Evolutionary conservation across 2,888 invertebrate genomes (phyloP), one percentile per base, ranked within the genome.

Genomic region (Morpho achilles): DNA sequence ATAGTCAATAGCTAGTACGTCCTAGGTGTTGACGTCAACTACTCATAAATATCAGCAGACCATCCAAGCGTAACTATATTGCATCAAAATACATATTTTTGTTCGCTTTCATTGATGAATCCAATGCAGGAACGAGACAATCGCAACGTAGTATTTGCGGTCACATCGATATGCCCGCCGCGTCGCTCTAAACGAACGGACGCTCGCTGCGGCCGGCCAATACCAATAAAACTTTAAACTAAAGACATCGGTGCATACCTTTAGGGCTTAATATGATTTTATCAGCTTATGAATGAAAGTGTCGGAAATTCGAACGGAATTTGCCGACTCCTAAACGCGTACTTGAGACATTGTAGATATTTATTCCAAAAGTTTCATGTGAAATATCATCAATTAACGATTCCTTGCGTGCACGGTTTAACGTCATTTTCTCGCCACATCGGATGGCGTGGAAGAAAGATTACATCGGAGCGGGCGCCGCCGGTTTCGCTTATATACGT

Each of bases 181-280:
- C 88, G 86, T 87, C 78, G 78, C 74, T 64, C 79, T 79, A 86
- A 88, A 88, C 87, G 85, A 87, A 87, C 89, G 88, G 89, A 89
- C 89, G 89, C 73, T 75, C 80, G 76, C 74, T 75, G 80, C 79
- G 74, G 73, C 75, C 73, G 72, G 70, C 80, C 86, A 86, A 85
- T 87, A 82, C 82, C 80, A 82, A 87, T 86, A 84, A 79, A 83
- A 82, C 77, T 73, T 76, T 72, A 71, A 71, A 75, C 72, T 71
- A 62, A 71, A 68, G 72, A 76, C 78, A 75, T 77, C 78, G 71
- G 73, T 69, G 73, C 76, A 75, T 76, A 72, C 74, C 77, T 74
- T 73, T 70, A 71, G 70, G 67, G 71, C 72, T 69, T 69, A 65
- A 72, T 75, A 71, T 71, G 79, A 82, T 81, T 80, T 78, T 78